These are phyloP conservation scores for Nasua narica DNA, from an alignment of 2,797 vertebrate species.

Conservation along the genomic window DNA sequence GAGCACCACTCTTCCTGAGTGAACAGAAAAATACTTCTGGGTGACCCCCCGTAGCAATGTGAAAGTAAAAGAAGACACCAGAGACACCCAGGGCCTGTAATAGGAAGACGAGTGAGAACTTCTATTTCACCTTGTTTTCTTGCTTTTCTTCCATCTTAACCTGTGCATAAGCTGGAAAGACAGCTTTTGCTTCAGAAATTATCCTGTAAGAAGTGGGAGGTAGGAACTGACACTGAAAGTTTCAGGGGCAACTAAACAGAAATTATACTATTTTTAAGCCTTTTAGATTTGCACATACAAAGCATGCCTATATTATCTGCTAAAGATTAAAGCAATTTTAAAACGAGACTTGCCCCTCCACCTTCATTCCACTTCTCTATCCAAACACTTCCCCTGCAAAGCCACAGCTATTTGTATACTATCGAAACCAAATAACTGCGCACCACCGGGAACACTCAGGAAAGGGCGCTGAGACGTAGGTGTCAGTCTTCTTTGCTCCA, in stretches of 20 bases:
- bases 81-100: not conserved
- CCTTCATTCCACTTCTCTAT: not conserved
- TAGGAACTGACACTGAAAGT: constrained; percentile 52
- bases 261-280: constrained; percentile 65
- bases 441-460: not conserved
- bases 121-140: not conserved
- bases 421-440: not conserved
- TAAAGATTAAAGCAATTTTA: constrained; percentile 42
- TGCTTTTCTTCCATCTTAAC: constrained; percentile 7
- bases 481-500: not conserved
- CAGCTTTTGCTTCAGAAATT: constrained; percentile 42
- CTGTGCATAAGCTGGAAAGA: constrained; percentile 43
- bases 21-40: not conserved
- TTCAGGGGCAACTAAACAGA: constrained; percentile 17
- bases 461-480: not conserved
- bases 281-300: constrained; percentile 54
- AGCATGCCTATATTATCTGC: constrained; percentile 38
- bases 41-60: not conserved
- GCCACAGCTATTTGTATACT: not conserved
- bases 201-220: constrained; percentile 15
- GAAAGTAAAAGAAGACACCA: not conserved
- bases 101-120: not conserved
- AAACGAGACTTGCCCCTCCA: constrained; percentile 9
- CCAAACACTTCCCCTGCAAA: not conserved
- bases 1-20: not conserved